Evolutionary conservation across 2,888 invertebrate species (phyloP), one percentile per base, ranked within the genome.

Genomic region (Apodemia mormo): DNA sequence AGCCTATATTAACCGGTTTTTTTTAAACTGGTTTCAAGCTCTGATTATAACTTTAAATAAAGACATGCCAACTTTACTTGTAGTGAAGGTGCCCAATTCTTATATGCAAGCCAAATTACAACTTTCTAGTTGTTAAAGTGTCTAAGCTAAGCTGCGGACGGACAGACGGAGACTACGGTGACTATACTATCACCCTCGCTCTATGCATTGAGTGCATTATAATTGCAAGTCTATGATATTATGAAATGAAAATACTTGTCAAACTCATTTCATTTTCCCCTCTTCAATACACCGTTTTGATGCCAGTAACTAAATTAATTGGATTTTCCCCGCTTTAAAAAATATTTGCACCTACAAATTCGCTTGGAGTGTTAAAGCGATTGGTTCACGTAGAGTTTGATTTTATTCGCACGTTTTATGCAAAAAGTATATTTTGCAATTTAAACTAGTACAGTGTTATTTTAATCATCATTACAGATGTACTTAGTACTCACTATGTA

Each of bases 351-450:
- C 54, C n/a, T 54, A 54, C 54, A 54, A 22, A 54, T 54, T 54
- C 54, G 7, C 7, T 22, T 54, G 22, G 54, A 22, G 54, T 54
- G 54, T 54, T 54, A 54, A 54, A 54, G 40, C 12, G 37, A 66
- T 70, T 56, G 29, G 29, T 68, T 58, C 43, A 58, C 8, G 43
- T 58, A 58, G 22, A 68, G 30, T 12, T 65, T 43, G 58, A 45
- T 68, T 69, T 66, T 12, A 14, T 66, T 64, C 49, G 65, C 45
- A 37, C 37, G 37, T 64, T 64, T 58, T 30, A 58, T 58, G 30
- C 58, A 58, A 58, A 58, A 58, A 30, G 58, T 58, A 58, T 12
- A 64, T 64, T 64, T 64, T 64, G 37, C 61, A 64, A 61, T 61
- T 61, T 61, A 61, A 61, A 61, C 61, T 61, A 29, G 30, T 30